Evolutionary conservation across 2,888 invertebrate species (phyloP).

Genomic region (Thymelicus lineola): DNA sequence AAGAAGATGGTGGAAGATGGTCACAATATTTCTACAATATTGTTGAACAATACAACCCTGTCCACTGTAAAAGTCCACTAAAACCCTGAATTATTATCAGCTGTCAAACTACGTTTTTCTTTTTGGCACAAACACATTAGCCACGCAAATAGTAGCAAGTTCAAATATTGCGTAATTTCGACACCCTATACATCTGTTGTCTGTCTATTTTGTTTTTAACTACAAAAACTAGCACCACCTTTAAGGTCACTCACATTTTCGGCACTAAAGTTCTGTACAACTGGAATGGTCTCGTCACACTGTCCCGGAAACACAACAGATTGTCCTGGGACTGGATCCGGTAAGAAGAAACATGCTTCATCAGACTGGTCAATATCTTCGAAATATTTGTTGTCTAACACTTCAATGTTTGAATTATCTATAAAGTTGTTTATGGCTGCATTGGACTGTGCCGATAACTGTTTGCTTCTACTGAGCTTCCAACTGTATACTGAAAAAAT

Average conservation of each 20-base stretch:
- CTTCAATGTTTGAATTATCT: conserved; percentile 47
- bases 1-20: too few relatives aligned
- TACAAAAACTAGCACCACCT: too few relatives aligned
- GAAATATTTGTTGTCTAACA: conserved; percentile 61
- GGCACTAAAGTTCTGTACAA: conserved; percentile 59
- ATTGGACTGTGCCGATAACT: conserved; percentile 49
- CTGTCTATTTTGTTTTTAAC: too few relatives aligned
- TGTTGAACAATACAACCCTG: too few relatives aligned
- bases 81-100: not conserved
- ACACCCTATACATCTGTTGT: too few relatives aligned
- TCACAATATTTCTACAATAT: too few relatives aligned
- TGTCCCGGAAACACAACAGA: conserved; percentile 65
- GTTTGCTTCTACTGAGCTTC: conserved; percentile 66
- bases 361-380: conserved; percentile 62
- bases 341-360: conserved; percentile 66
- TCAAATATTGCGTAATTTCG: too few relatives aligned
- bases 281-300: conserved; percentile 62
- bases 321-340: conserved; percentile 58
- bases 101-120: too few relatives aligned
- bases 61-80: not conserved
- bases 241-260: conserved; percentile 53
- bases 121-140: too few relatives aligned
- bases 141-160: too few relatives aligned
- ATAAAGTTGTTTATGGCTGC: conserved; percentile 56
- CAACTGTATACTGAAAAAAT: conserved; percentile 69